These are phyloP conservation scores for Elaphurus davidianus DNA, from an alignment of 2,113 vertebrate genomes.

Conservation along the genomic window DNA sequence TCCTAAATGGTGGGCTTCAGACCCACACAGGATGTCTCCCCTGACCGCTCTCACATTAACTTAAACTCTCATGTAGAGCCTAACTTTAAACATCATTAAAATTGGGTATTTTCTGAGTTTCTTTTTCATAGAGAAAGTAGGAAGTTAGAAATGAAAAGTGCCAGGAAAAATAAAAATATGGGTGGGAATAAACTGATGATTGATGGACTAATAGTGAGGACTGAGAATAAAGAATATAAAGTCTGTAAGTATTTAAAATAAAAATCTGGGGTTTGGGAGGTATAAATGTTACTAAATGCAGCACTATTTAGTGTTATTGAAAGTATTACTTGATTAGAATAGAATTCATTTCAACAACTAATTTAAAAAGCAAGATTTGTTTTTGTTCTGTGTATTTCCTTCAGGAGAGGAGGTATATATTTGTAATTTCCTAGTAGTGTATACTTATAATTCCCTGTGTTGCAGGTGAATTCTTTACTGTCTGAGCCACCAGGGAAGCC, in stretches of 20 bases:
- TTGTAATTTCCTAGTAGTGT: neutral
- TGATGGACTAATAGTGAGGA: neutral
- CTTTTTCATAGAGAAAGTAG: neutral
- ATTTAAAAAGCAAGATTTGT: neutral
- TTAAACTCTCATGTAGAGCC: neutral
- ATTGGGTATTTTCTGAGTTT: neutral
- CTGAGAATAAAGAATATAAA: neutral
- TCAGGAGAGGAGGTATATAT: neutral
- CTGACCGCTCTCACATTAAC: neutral
- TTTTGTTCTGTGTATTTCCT: neutral
- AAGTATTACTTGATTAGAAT: neutral
- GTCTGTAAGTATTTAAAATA: neutral
- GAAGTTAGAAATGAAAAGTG: neutral
- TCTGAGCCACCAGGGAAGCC: neutral
- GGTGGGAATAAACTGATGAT: neutral
- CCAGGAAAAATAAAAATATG: neutral
- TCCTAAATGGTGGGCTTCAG: neutral
- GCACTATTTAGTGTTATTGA: neutral
- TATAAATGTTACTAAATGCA: neutral
- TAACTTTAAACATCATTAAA: neutral
- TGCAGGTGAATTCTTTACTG: neutral
- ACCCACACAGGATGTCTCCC: fast-evolving
- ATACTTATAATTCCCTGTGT: neutral
- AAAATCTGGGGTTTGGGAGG: neutral
- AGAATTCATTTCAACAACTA: neutral